phyloP scores from a whole-genome alignment of 2,113 vertebrate genomes.

The Pseudonaja textilis region DNA sequence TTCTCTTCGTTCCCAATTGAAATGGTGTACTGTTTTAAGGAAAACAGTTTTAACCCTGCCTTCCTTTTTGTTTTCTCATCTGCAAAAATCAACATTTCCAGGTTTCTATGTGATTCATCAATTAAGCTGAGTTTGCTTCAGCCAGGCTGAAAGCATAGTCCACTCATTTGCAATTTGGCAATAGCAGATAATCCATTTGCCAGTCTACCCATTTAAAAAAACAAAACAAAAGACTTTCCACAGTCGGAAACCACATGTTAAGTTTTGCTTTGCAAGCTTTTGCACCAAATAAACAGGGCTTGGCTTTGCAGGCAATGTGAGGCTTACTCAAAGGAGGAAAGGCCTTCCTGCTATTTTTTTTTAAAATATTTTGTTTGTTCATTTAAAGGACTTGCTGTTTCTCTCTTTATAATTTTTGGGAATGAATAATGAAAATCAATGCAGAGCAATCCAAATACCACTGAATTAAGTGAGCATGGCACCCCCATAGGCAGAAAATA shows the following conservation, averaged over 20 bases:
- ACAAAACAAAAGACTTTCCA: neutral
- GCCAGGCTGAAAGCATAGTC: neutral
- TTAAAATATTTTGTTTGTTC: neutral
- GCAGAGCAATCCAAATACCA: neutral
- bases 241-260: neutral
- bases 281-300: neutral
- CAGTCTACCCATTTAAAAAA: neutral
- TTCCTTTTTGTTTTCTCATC: conserved; percentile 1
- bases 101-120: conserved; percentile 9
- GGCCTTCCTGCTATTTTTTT: neutral
- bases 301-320: neutral
- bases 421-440: neutral
- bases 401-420: neutral
- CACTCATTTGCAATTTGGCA: neutral
- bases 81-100: conserved; percentile 5
- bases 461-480: neutral
- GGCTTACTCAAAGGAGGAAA: neutral
- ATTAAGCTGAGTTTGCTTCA: neutral
- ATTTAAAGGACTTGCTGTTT: neutral
- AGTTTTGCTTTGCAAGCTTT: neutral
- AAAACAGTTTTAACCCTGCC: neutral
- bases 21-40: neutral
- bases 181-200: neutral
- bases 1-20: conserved; percentile 7
- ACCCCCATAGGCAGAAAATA: neutral